Percentiles rank a stretch among this genome's conserved stretches.
phyloP scores from a whole-genome alignment of 92 coral and sea anemone genomes.

The Parazoanthus atlanticus region DNA sequence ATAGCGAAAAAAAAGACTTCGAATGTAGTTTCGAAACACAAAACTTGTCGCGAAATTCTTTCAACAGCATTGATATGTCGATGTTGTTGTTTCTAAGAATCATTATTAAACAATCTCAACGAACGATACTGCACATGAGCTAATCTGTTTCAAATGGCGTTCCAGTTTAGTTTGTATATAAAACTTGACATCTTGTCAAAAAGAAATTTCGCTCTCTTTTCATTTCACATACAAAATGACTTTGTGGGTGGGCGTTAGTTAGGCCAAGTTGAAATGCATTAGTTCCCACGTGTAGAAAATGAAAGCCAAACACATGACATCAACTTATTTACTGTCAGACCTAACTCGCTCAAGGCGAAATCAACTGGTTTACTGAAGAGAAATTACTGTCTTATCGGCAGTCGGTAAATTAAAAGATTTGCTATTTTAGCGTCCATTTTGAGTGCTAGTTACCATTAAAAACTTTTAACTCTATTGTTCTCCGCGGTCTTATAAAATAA shows the following conservation, averaged over 20 bases:
- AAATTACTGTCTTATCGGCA: background rate
- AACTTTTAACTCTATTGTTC: constrained; percentile 23
- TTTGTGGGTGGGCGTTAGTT: constrained; percentile 34
- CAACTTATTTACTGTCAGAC: background rate
- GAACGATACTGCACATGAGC: background rate
- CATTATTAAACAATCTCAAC: background rate
- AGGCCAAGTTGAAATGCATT: background rate
- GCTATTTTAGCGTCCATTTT: constrained; percentile 37
- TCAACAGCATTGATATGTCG: background rate
- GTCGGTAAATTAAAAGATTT: background rate
- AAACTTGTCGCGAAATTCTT: background rate
- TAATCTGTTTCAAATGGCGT: constrained; percentile 26
- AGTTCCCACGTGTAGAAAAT: constrained; percentile 41
- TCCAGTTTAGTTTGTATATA: constrained; percentile 32
- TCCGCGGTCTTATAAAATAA: constrained; percentile 17
- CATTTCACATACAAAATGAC: constrained; percentile 32
- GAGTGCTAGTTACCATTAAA: constrained; percentile 22
- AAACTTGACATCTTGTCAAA: constrained; percentile 46
- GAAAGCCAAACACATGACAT: constrained; percentile 26
- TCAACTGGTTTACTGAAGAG: constrained; percentile 14
- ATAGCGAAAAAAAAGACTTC: background rate
- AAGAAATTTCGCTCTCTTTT: constrained; percentile 20
- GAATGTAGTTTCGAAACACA: background rate
- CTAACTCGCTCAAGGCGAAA: constrained; percentile 16
- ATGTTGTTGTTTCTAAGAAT: background rate